A percentile compares a stretch with the other conserved stretches of the same genome.
phyloP scores from a whole-genome alignment of 2,797 vertebrate species.

The Poeciliopsis turneri region DNA sequence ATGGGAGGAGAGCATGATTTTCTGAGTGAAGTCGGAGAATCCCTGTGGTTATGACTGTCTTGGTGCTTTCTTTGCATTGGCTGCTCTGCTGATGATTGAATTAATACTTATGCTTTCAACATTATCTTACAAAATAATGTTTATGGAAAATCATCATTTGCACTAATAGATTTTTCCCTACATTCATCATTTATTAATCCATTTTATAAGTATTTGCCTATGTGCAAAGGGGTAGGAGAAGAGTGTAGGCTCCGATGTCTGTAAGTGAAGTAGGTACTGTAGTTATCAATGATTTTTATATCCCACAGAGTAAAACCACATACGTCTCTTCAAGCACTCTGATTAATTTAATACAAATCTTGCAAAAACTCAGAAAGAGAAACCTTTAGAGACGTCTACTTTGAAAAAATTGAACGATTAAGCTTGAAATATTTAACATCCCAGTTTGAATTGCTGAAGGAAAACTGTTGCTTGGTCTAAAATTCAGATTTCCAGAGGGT shows the following conservation, averaged over 20 bases:
- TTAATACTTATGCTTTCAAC: constrained; percentile 22
- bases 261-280: too few relatives aligned
- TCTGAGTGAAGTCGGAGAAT: constrained; percentile 33
- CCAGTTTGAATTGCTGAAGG: background rate
- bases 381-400: background rate
- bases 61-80: constrained; percentile 27
- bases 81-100: constrained; percentile 26
- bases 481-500: background rate
- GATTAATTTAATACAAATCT: background rate
- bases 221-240: background rate
- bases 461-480: background rate
- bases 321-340: background rate
- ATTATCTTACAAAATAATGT: background rate
- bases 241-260: background rate
- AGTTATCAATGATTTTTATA: background rate
- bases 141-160: background rate
- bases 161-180: background rate
- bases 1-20: constrained; percentile 26
- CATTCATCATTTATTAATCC: background rate
- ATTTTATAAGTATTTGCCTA: background rate
- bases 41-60: constrained; percentile 20
- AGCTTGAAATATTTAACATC: background rate
- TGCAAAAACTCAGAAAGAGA: background rate
- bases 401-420: background rate
- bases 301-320: background rate